Conservation (phyloP, 2,888 invertebrate species). For the Scaptomyza tumidula region DNA sequence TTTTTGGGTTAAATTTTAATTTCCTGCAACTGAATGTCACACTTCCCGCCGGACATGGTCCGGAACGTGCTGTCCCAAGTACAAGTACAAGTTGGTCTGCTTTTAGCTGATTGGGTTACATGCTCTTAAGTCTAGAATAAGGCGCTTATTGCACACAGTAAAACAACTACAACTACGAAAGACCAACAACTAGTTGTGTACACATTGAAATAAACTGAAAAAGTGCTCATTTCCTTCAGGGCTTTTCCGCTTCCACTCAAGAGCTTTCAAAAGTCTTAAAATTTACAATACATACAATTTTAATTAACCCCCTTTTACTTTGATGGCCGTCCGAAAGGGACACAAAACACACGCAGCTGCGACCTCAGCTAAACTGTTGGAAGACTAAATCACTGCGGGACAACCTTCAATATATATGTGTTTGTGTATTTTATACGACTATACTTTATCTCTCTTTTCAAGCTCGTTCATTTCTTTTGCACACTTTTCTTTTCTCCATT, state of each 20-base stretch:
- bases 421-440: slow-evolving; percentile 20
- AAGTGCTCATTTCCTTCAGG: slow-evolving; percentile 5
- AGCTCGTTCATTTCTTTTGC: slow-evolving; percentile 19
- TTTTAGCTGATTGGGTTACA: slow-evolving; percentile 53
- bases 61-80: slow-evolving; percentile 17
- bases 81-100: slow-evolving; percentile 16
- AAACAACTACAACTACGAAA: background rate
- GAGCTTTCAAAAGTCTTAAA: slow-evolving; percentile 24
- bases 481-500: slow-evolving; percentile 11
- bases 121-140: slow-evolving; percentile 17
- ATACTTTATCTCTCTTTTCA: slow-evolving; percentile 4
- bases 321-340: slow-evolving; percentile 24
- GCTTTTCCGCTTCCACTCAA: background rate
- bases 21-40: slow-evolving; percentile 70
- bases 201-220: slow-evolving; percentile 27
- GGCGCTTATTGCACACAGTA: slow-evolving; percentile 40
- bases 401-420: slow-evolving; percentile 28
- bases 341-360: slow-evolving; percentile 6
- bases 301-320: slow-evolving; percentile 56
- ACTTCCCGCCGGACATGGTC: slow-evolving; percentile 51
- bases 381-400: slow-evolving; percentile 30
- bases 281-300: slow-evolving; percentile 31
- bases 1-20: slow-evolving; percentile 73
- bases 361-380: slow-evolving; percentile 28
- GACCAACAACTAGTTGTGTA: slow-evolving; percentile 10